Evolutionary conservation across 2,797 vertebrate genomes (phyloP).

Genomic region (Loriculus beryllinus): DNA sequence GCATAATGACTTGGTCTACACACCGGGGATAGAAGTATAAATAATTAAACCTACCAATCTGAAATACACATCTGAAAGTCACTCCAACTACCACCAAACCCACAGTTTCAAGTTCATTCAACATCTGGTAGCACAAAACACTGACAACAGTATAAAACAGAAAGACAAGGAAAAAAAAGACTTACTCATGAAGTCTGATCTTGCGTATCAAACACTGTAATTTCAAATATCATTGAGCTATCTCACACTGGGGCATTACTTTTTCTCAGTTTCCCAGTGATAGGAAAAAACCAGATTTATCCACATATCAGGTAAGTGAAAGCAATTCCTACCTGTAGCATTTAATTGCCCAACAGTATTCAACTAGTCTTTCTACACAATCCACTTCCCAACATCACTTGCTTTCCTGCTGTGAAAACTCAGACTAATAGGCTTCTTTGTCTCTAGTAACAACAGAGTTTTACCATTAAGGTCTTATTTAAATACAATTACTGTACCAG

Average conservation of each 20-base stretch:
- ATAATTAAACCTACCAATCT: background rate
- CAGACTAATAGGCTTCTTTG: background rate
- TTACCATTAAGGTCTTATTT: background rate
- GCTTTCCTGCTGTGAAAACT: slow-evolving; percentile 37
- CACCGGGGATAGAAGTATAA: background rate
- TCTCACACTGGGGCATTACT: background rate
- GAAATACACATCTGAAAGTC: background rate
- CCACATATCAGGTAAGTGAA: background rate
- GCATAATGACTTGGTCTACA: background rate
- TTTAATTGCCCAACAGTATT: slow-evolving; percentile 4
- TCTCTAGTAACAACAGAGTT: background rate
- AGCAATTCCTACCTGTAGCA: background rate
- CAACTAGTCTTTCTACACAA: background rate
- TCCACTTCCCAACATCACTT: background rate
- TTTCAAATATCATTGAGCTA: background rate
- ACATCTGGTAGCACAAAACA: background rate
- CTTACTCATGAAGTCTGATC: background rate
- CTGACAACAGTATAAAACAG: background rate
- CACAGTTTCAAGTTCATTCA: background rate
- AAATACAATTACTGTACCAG: background rate
- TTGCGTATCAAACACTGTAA: background rate
- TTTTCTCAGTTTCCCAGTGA: background rate
- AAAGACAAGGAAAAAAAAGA: background rate
- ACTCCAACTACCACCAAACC: background rate
- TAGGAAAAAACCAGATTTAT: background rate